phyloP scores from a whole-genome alignment of 2,797 vertebrate species.

The Pseudochirops cupreus region DNA sequence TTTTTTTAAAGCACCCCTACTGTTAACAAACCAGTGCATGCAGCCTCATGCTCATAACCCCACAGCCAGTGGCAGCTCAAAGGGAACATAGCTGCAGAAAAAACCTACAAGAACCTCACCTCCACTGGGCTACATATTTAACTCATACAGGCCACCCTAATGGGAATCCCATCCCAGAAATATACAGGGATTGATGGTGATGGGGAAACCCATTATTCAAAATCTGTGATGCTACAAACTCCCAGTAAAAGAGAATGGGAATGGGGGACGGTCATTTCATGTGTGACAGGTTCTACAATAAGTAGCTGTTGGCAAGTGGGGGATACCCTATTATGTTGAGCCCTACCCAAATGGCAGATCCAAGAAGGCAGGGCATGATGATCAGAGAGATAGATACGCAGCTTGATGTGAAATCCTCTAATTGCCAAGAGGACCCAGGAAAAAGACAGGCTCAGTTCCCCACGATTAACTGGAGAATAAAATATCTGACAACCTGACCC shows the following conservation, averaged over 20 bases:
- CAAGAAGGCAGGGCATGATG: constrained; percentile 68
- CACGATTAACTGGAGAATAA: constrained; percentile 57
- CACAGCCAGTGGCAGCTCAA: constrained; percentile 2
- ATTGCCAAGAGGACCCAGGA: constrained; percentile 61
- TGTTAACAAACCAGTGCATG: neutral
- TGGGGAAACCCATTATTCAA: neutral
- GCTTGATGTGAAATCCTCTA: constrained; percentile 58
- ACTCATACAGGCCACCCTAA: neutral
- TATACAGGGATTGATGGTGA: neutral
- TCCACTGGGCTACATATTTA: neutral
- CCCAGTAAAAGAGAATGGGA: neutral
- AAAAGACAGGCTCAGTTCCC: constrained; percentile 47
- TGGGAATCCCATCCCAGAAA: neutral
- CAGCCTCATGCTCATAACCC: neutral
- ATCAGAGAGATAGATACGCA: constrained; percentile 61
- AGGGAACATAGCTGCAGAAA: neutral
- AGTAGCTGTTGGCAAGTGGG: constrained; percentile 61
- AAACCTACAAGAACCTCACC: neutral
- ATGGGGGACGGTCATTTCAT: constrained; percentile 27
- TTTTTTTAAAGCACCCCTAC: neutral
- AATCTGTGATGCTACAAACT: constrained; percentile 15
- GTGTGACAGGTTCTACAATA: constrained; percentile 57
- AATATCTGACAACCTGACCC: constrained; percentile 35
- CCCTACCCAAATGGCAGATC: constrained; percentile 75
- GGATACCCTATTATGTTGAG: constrained; percentile 46